phyloP scores from a whole-genome alignment of 2,797 vertebrate genomes.

The Lagorchestes hirsutus region DNA sequence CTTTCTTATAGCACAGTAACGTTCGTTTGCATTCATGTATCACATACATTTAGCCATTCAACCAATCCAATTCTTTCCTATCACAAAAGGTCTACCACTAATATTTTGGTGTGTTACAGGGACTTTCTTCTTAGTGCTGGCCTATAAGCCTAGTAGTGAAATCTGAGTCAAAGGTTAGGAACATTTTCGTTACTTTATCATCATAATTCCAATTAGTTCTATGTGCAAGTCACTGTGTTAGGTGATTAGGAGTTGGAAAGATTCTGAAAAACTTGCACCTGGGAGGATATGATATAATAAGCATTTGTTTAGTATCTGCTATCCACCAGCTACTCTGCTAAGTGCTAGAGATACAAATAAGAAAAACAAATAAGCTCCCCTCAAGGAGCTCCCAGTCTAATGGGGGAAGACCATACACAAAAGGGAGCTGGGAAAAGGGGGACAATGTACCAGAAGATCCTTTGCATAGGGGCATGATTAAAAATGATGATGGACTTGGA shows the following conservation, averaged over 20 bases:
- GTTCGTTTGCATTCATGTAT: neutral
- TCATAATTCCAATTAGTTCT: neutral
- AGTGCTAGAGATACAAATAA: neutral
- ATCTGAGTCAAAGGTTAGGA: neutral
- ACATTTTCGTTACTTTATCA: neutral
- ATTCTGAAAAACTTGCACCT: neutral
- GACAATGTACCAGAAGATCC: no score
- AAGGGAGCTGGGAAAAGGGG: neutral
- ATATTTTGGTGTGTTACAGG: neutral
- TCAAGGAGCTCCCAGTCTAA: neutral
- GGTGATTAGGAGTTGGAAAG: neutral
- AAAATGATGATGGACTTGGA: neutral
- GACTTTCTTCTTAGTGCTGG: neutral
- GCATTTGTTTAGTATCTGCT: neutral
- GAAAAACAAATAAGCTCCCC: neutral
- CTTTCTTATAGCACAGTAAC: neutral
- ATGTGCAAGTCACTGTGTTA: neutral
- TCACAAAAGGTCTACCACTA: neutral
- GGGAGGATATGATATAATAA: neutral
- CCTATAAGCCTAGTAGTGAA: neutral
- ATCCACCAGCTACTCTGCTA: neutral
- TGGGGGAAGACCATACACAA: neutral
- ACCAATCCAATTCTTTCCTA: neutral
- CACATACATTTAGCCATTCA: neutral
- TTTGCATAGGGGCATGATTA: neutral